Conservation (phyloP, 2,113 vertebrate species). For the Mirza zaza region DNA sequence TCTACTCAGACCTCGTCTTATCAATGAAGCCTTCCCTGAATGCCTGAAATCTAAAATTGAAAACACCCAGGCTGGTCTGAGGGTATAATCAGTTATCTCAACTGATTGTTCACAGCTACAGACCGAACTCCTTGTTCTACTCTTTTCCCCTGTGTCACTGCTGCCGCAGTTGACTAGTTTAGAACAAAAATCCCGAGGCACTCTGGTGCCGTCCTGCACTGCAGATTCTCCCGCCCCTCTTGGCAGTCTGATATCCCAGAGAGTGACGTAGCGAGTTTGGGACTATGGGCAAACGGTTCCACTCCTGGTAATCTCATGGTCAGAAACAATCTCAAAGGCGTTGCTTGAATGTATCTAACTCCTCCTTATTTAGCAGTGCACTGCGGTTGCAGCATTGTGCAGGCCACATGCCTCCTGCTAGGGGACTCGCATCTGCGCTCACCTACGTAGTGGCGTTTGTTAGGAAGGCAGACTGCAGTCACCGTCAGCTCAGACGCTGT, state of each 20-base stretch:
- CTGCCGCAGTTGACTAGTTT: too few relatives aligned
- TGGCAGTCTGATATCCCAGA: not conserved
- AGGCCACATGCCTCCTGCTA: not conserved
- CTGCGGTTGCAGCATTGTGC: accelerated
- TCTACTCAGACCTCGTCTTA: not conserved
- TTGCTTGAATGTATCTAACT: not conserved
- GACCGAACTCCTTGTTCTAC: too few relatives aligned
- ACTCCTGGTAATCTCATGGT: not conserved
- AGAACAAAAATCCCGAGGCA: too few relatives aligned
- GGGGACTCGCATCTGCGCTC: not conserved
- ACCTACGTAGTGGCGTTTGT: not conserved
- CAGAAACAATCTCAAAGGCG: not conserved
- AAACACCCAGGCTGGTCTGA: not conserved
- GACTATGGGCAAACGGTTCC: not conserved
- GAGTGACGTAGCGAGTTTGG: not conserved
- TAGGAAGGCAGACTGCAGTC: not conserved
- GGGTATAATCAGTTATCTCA: too few relatives aligned
- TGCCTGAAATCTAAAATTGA: not conserved
- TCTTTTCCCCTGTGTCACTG: too few relatives aligned
- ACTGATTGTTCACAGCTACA: too few relatives aligned
- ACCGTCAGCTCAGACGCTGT: accelerated
- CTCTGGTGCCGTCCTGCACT: not conserved
- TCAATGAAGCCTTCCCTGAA: not conserved
- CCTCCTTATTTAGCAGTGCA: accelerated
- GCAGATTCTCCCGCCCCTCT: accelerated